phyloP scores from a whole-genome alignment of 2,888 invertebrate genomes.

The Liodrosophila aerea region DNA sequence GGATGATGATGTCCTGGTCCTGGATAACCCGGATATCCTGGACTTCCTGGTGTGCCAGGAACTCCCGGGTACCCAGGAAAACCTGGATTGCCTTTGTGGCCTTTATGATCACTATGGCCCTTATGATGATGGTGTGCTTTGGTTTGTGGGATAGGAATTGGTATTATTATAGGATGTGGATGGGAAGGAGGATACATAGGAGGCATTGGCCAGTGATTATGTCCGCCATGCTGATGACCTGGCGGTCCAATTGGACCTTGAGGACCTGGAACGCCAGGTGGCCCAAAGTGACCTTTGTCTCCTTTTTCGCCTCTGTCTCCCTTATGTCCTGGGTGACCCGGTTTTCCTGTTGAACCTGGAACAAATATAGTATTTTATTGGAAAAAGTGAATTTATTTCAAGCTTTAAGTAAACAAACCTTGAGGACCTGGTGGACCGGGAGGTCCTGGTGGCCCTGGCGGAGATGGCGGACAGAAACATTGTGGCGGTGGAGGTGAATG shows the following conservation, averaged over 20 bases:
- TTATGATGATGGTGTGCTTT: slow-evolving; percentile 33
- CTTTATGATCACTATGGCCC: slow-evolving; percentile 20
- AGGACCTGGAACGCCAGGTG: slow-evolving; percentile 29
- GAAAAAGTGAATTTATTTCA: not conserved
- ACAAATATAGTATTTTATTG: not conserved
- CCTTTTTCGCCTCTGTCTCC: slow-evolving; percentile 46
- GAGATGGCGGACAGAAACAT: slow-evolving; percentile 43
- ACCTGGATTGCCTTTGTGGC: slow-evolving; percentile 14
- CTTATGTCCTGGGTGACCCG: slow-evolving; percentile 31
- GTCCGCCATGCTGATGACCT: slow-evolving; percentile 14
- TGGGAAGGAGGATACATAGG: slow-evolving; percentile 25
- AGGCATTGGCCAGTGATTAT: slow-evolving; percentile 24
- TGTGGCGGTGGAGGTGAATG: slow-evolving; percentile 25
- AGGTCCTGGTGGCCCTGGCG: slow-evolving; percentile 46
- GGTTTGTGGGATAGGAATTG: slow-evolving; percentile 26
- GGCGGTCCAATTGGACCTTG: slow-evolving; percentile 41
- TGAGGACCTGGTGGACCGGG: slow-evolving; percentile 33
- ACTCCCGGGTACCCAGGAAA: slow-evolving; percentile 22
- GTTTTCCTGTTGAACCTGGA: slow-evolving; percentile 23
- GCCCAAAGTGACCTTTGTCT: slow-evolving; percentile 40
- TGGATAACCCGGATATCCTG: slow-evolving; percentile 1
- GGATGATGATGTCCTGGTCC: slow-evolving; percentile 2
- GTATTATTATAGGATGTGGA: slow-evolving; percentile 39
- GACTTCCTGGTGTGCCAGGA: slow-evolving; percentile 16
- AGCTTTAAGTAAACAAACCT: slow-evolving; percentile 8